Base-by-base conservation (phyloP, 2,888 invertebrate genomes). In the Phytoseiulus persimilis region DNA sequence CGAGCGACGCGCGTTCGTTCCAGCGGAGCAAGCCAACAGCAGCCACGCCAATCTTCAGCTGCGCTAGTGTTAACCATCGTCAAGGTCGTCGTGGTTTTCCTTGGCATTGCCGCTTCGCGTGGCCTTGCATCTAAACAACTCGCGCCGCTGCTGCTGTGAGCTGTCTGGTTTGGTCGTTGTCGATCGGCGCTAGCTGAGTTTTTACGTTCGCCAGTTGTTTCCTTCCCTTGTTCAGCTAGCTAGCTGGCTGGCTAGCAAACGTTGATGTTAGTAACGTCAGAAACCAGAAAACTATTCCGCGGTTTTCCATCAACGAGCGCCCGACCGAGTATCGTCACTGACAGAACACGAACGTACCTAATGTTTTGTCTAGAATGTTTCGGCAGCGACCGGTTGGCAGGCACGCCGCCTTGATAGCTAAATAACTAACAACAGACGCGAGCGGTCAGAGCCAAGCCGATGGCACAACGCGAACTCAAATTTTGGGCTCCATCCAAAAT, bases 61-160 rank as follows among this genome's bases (percentile, higher is more conserved):
- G 65, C 65, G 65, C 65, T 65, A 65, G 65, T 65, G 65, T 65
- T 65, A 65, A 65, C 65, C 18, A 65, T 65, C 65, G 65, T 65
- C 65, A 65, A 65, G 65, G 65, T 65, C 65, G 18, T 65, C 65
- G 5, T 18, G 65, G 65, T 65, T 65, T 65, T 65, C 65, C 65
- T 65, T 65, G 65, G 65, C 65, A 65, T 65, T 65, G 65, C 65
- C 65, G 65, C 65, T 65, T 65, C 65, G 65, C 65, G 65, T 65
- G 65, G 65, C 65, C 65, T 65, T 65, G 65, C 65, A 65, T 65
- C 65, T 65, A 65, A 65, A 65, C 65, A 65, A 65, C 65, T 3
- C 3, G 5, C 39, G 39, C 65, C 28, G 65, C 65, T 28, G 23
- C 65, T 28, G 65, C 65, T 65, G 65, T 28, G 65, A 23, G 65